phyloP scores from a whole-genome alignment of 2,113 vertebrate genomes.

The Origma solitaria region DNA sequence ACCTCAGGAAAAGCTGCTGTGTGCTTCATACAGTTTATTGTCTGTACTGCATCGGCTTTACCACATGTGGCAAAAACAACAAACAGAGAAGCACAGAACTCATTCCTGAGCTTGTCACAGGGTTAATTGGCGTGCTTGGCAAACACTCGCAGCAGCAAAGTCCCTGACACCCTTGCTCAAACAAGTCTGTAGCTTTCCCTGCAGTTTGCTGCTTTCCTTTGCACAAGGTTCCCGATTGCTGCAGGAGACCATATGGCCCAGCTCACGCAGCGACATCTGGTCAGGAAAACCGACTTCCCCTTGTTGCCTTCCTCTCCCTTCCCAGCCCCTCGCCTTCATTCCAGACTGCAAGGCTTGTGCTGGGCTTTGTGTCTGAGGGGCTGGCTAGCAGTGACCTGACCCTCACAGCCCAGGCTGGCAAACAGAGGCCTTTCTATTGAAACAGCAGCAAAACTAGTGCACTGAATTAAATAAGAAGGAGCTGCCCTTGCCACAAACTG shows the following conservation, averaged over 20 bases:
- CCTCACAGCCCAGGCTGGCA: neutral
- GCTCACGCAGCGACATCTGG: neutral
- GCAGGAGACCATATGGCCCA: constrained; percentile 9
- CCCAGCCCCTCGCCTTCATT: neutral
- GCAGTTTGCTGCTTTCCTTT: neutral
- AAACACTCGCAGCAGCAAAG: neutral
- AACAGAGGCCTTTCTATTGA: neutral
- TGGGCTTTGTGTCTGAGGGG: neutral
- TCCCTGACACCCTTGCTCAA: neutral
- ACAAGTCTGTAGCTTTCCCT: neutral
- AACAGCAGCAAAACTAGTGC: neutral
- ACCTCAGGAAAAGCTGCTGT: neutral
- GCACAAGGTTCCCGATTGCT: neutral
- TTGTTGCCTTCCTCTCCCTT: neutral
- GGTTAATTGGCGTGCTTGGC: neutral
- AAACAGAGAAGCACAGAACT: neutral
- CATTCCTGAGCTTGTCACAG: neutral
- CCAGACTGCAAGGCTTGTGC: neutral
- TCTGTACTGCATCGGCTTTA: neutral
- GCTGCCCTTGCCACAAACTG: neutral
- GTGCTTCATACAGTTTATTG: neutral
- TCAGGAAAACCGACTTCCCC: constrained; percentile 24
- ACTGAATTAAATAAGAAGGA: neutral
- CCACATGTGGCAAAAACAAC: neutral
- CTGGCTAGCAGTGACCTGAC: neutral